A percentile compares a stretch with the other conserved stretches of the same genome.
These are phyloP conservation scores for Cariama cristata DNA, from an alignment of 2,113 vertebrate genomes.

Conservation along the genomic window DNA sequence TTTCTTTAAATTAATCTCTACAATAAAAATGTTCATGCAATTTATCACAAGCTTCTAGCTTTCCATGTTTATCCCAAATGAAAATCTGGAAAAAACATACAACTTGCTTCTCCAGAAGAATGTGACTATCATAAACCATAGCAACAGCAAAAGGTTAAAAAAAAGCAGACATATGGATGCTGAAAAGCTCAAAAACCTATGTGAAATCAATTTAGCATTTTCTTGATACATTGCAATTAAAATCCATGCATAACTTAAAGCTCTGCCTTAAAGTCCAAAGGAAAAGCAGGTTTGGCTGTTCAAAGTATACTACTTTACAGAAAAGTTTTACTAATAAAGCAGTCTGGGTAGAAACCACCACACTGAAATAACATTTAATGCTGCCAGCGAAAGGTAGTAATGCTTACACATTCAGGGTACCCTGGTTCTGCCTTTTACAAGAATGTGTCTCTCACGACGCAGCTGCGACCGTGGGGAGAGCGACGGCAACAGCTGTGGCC, in stretches of 20 bases:
- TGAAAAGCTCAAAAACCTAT: neutral
- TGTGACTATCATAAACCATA: neutral
- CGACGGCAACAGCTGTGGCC: conserved; percentile 60
- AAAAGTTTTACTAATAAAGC: neutral
- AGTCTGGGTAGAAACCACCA: neutral
- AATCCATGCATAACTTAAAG: neutral
- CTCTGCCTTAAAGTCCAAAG: neutral
- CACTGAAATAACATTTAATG: neutral
- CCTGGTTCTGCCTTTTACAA: neutral
- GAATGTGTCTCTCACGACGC: neutral
- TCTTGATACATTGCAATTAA: neutral
- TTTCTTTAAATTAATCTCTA: neutral
- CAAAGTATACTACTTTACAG: neutral
- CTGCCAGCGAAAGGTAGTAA: neutral
- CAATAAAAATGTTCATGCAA: neutral
- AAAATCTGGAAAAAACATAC: neutral
- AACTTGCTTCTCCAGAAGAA: neutral
- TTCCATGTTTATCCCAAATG: neutral
- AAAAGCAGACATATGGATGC: neutral
- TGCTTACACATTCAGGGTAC: neutral
- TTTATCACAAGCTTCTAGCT: neutral
- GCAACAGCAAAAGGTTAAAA: neutral
- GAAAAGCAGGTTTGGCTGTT: neutral
- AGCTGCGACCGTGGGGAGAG: conserved; percentile 54
- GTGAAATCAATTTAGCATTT: neutral